A percentile compares a stretch with the other conserved stretches of the same genome.
Conservation (phyloP, 1,140 invertebrate genomes). For the Xylocopa sonorina region DNA sequence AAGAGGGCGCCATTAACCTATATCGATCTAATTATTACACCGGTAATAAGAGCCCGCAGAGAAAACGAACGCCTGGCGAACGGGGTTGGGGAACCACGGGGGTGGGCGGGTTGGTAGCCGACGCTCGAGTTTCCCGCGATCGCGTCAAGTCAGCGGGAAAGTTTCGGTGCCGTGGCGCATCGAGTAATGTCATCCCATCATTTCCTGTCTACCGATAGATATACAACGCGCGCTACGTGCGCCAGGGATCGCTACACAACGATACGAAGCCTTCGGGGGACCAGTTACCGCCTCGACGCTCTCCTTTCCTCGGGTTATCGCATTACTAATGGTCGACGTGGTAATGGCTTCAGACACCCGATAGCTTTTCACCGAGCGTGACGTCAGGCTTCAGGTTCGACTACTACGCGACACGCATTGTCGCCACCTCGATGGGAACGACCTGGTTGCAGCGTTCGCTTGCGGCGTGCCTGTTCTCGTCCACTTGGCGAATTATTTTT, state of each 20-base stretch:
- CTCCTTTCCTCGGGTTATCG: conserved; percentile 68
- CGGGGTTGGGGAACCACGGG: too few relatives aligned
- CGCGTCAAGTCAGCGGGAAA: conserved; percentile 46
- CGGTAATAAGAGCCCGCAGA: conserved; percentile 24
- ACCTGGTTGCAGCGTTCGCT: neutral
- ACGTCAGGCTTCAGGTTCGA: conserved; percentile 42
- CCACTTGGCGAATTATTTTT: too few relatives aligned
- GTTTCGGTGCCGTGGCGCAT: conserved; percentile 31
- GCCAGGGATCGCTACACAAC: conserved; percentile 18
- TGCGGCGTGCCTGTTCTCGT: too few relatives aligned
- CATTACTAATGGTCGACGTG: conserved; percentile 70
- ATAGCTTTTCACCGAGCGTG: conserved; percentile 59
- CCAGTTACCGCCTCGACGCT: conserved; percentile 51
- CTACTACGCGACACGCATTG: neutral
- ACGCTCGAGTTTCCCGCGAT: conserved; percentile 35
- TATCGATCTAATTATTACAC: conserved; percentile 46
- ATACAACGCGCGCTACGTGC: conserved; percentile 12
- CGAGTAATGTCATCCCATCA: conserved; percentile 55
- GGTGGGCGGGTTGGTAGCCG: neutral
- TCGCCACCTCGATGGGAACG: neutral
- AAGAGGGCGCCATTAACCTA: neutral
- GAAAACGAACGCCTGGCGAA: conserved; percentile 20
- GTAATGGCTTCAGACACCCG: conserved; percentile 70
- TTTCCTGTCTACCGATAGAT: conserved; percentile 29
- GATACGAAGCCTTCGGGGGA: conserved; percentile 43